These are phyloP conservation scores for Meiosimyza decipiens DNA, from an alignment of 2,888 invertebrate genomes.

Conservation along the genomic window DNA sequence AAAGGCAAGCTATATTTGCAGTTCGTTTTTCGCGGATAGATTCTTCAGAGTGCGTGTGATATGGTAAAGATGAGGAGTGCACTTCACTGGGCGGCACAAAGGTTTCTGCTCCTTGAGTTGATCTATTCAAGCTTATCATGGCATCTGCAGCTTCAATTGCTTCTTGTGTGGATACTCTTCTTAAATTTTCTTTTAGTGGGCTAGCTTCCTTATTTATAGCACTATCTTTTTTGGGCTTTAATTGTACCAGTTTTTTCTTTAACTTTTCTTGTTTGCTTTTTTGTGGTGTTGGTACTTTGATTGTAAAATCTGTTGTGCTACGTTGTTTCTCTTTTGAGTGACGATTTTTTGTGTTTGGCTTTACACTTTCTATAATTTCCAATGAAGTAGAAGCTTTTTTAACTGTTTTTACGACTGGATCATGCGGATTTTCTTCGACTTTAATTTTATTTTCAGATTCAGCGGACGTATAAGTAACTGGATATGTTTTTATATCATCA, in stretches of 20 bases:
- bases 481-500: constrained; percentile 32
- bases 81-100: background rate
- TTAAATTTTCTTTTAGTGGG: no score
- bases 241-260: constrained; percentile 27
- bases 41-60: constrained; percentile 1
- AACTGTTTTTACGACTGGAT: background rate
- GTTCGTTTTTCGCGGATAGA: constrained; percentile 48
- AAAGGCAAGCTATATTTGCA: constrained; percentile 60
- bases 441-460: constrained; percentile 1
- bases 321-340: constrained; percentile 23
- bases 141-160: background rate
- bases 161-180: background rate
- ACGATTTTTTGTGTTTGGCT: background rate
- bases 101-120: no score
- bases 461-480: background rate
- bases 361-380: background rate
- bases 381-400: background rate
- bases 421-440: constrained; percentile 13
- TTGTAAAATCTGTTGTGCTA: constrained; percentile 48
- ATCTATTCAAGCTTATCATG: background rate
- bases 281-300: constrained; percentile 55
- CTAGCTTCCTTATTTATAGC: background rate
- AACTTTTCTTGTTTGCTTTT: constrained; percentile 39
- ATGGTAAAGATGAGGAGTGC: constrained; percentile 8
- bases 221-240: background rate